A percentile compares a stretch with the other conserved stretches of the same genome.
Conservation (phyloP, 2,113 vertebrate species). For the Psittacus erithacus region DNA sequence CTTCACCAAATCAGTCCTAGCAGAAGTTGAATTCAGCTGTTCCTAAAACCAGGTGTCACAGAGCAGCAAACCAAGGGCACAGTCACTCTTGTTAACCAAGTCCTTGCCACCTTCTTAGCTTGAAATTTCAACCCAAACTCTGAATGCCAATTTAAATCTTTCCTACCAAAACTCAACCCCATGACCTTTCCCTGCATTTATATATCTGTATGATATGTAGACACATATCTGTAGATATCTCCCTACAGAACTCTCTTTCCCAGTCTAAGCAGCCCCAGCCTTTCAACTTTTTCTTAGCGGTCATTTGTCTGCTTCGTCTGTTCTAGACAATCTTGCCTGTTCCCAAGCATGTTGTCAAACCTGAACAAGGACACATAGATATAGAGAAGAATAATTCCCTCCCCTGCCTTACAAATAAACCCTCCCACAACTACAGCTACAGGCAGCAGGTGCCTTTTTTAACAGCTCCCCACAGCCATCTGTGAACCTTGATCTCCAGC, state of each 20-base stretch:
- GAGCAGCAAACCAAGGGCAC: not conserved
- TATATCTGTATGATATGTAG: no score
- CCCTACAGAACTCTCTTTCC: not conserved
- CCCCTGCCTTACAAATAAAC: not conserved
- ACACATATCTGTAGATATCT: not conserved
- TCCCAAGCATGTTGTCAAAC: not conserved
- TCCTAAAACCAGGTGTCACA: not conserved
- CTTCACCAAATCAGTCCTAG: not conserved
- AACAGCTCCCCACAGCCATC: accelerated
- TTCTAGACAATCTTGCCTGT: not conserved
- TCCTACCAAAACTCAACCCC: not conserved
- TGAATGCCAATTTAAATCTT: not conserved
- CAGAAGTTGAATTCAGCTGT: not conserved
- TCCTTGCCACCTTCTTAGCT: not conserved
- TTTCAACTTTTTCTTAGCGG: not conserved
- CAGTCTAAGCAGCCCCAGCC: not conserved
- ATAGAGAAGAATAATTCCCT: not conserved
- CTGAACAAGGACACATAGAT: not conserved
- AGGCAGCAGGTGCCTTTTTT: not conserved
- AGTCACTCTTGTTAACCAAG: not conserved
- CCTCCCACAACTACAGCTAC: not conserved
- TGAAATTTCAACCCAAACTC: not conserved
- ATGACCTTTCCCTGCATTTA: not conserved
- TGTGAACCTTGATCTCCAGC: not conserved
- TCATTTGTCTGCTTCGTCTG: not conserved